These are phyloP conservation scores for Stomatorhinus ivindoensis DNA, from an alignment of 2,113 vertebrate species.

Conservation along the genomic window DNA sequence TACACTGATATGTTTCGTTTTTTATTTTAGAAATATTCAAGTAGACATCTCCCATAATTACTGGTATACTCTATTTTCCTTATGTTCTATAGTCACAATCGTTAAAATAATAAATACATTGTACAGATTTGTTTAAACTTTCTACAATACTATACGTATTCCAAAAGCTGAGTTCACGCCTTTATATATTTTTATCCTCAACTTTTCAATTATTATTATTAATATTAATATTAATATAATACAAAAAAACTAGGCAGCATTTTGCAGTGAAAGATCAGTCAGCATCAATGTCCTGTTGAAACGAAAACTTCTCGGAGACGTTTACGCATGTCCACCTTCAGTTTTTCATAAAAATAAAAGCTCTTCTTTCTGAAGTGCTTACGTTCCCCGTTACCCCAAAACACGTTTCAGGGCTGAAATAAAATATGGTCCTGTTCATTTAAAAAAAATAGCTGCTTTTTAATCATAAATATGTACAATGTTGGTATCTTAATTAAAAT, in stretches of 20 bases:
- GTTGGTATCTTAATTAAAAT: slow-evolving; percentile 79
- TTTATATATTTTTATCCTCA: slow-evolving; percentile 71
- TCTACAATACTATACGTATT: slow-evolving; percentile 78
- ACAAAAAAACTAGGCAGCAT: slow-evolving; percentile 70
- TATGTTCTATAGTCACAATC: slow-evolving; percentile 77
- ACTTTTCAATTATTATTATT: slow-evolving; percentile 66
- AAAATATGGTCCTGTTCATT: slow-evolving; percentile 82
- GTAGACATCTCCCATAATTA: slow-evolving; percentile 83
- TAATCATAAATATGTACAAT: slow-evolving; percentile 80
- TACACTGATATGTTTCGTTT: slow-evolving; percentile 75
- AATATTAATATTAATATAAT: slow-evolving; percentile 71
- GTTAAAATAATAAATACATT: slow-evolving; percentile 95
- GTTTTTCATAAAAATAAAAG: slow-evolving; percentile 56
- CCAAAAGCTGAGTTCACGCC: slow-evolving; percentile 75
- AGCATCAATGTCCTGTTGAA: slow-evolving; percentile 62
- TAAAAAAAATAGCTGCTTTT: slow-evolving; percentile 69
- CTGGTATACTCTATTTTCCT: slow-evolving; percentile 75
- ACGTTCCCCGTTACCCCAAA: slow-evolving; percentile 50
- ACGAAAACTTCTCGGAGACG: slow-evolving; percentile 62
- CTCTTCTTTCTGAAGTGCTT: slow-evolving; percentile 61
- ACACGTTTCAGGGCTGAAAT: slow-evolving; percentile 52
- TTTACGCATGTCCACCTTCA: slow-evolving; percentile 55
- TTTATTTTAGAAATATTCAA: slow-evolving; percentile 79
- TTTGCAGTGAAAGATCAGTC: slow-evolving; percentile 69
- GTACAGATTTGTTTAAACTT: slow-evolving; percentile 72